phyloP scores from a whole-genome alignment of 2,888 invertebrate species.

The Laspeyria flexula region DNA sequence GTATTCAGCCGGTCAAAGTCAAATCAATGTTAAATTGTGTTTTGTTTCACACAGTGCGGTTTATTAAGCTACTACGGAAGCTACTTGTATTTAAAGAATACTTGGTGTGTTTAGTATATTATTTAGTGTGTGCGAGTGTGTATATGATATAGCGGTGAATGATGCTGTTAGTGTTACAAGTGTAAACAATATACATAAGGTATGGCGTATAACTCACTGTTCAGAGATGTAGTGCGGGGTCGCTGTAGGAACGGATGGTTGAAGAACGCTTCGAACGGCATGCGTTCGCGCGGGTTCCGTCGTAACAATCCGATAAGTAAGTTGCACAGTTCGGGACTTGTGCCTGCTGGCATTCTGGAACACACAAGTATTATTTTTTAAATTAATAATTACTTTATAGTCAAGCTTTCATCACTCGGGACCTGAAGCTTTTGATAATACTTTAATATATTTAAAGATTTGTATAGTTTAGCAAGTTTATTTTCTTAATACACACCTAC shows the following conservation, averaged over 20 bases:
- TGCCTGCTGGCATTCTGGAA: conserved; percentile 96
- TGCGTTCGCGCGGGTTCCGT: conserved; percentile 96
- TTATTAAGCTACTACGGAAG: conserved; percentile 23
- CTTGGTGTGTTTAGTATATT: conserved; percentile 9
- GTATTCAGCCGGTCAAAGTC: conserved; percentile 42
- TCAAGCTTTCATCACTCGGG: too few relatives aligned
- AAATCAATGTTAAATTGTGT: conserved; percentile 36
- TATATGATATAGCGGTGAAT: conserved; percentile 12
- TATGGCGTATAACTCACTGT: conserved; percentile 64
- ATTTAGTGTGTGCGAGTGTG: conserved; percentile 13
- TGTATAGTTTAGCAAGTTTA: too few relatives aligned
- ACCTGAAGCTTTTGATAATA: too few relatives aligned
- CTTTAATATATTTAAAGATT: too few relatives aligned
- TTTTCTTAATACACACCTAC: too few relatives aligned
- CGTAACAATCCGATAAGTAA: conserved; percentile 94
- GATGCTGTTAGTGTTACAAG: conserved; percentile 13
- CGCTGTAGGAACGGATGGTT: conserved; percentile 95
- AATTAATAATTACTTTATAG: too few relatives aligned
- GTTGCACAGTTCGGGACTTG: conserved; percentile 95
- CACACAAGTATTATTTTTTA: neutral
- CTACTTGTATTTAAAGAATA: conserved; percentile 8
- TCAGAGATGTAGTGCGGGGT: conserved; percentile 80
- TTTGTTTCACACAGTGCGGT: conserved; percentile 21
- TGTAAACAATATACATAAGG: conserved; percentile 4
- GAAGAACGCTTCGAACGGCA: conserved; percentile 98